Conservation (phyloP, 2,888 invertebrate genomes). For the Chelonus formosanus region DNA sequence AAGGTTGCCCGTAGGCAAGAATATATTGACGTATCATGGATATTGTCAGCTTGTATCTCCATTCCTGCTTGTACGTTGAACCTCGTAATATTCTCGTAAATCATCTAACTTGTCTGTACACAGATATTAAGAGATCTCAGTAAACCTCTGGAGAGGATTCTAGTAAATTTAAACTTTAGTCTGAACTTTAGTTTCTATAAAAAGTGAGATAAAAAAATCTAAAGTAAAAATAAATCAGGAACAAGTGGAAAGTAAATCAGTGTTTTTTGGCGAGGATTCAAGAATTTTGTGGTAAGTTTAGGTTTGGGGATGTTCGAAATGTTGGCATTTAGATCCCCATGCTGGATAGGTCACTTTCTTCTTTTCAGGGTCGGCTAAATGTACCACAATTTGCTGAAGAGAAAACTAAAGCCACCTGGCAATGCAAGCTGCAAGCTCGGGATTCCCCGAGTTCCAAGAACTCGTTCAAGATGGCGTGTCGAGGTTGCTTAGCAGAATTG, state of each 20-base stretch:
- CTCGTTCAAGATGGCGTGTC: slow-evolving; percentile 13
- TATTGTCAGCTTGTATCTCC: slow-evolving; percentile 35
- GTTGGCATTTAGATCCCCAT: not conserved
- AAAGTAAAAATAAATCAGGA: not conserved
- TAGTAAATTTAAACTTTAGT: not conserved
- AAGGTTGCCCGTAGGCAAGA: slow-evolving; percentile 24
- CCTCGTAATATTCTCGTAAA: slow-evolving; percentile 32
- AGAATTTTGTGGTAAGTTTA: slow-evolving; percentile 35
- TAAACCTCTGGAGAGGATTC: not conserved
- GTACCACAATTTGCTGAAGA: not conserved
- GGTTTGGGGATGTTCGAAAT: slow-evolving; percentile 13
- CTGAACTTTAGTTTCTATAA: not conserved
- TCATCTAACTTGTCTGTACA: slow-evolving; percentile 8
- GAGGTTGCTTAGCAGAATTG: not conserved
- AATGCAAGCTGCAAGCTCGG: not conserved
- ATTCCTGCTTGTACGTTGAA: slow-evolving; percentile 24
- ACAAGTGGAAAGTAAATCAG: slow-evolving; percentile 14
- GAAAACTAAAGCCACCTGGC: slow-evolving; percentile 11
- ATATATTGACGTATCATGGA: slow-evolving; percentile 42
- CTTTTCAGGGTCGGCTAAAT: slow-evolving; percentile 18
- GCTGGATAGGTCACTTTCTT: slow-evolving; percentile 13
- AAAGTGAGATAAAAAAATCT: not conserved
- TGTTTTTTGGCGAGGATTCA: slow-evolving; percentile 37
- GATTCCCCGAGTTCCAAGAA: not conserved
- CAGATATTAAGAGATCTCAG: not conserved